These are phyloP conservation scores for Drosophila demipolita DNA, from an alignment of 2,888 invertebrate genomes.

Conservation along the genomic window DNA sequence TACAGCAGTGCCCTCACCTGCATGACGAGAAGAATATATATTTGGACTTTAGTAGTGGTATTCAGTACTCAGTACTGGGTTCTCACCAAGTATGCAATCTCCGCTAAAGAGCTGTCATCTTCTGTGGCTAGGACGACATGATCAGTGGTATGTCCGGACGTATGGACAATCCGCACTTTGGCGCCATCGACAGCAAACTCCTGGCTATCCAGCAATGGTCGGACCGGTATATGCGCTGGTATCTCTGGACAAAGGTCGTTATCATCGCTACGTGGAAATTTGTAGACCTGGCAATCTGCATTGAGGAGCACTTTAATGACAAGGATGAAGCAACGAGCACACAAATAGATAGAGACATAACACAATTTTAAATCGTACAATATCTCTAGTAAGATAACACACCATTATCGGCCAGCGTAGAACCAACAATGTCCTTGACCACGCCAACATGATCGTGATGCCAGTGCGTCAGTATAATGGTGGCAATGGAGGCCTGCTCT, in stretches of 20 bases:
- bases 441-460: conserved; percentile 98
- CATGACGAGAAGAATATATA: background rate
- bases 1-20: conserved; percentile 95
- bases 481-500: conserved; percentile 91
- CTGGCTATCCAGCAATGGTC: conserved; percentile 90
- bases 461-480: conserved; percentile 97
- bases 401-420: conserved; percentile 57
- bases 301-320: conserved; percentile 60
- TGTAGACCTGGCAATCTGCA: conserved; percentile 89
- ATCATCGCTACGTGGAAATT: conserved; percentile 87
- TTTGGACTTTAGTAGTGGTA: background rate
- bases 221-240: conserved; percentile 86
- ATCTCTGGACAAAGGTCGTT: conserved; percentile 85
- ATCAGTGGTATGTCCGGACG: conserved; percentile 96
- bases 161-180: conserved; percentile 88
- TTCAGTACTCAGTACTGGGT: background rate
- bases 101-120: conserved; percentile 97
- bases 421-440: conserved; percentile 87
- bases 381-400: conserved; percentile 4
- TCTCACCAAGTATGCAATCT: conserved; percentile 92
- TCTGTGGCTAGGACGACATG: conserved; percentile 92
- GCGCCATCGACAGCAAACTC: conserved; percentile 89
- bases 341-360: conserved; percentile 10
- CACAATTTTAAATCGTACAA: background rate
- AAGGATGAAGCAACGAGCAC: conserved; percentile 8